Conservation (phyloP, 2,797 vertebrate species). For the Coccyzus lansbergi region DNA sequence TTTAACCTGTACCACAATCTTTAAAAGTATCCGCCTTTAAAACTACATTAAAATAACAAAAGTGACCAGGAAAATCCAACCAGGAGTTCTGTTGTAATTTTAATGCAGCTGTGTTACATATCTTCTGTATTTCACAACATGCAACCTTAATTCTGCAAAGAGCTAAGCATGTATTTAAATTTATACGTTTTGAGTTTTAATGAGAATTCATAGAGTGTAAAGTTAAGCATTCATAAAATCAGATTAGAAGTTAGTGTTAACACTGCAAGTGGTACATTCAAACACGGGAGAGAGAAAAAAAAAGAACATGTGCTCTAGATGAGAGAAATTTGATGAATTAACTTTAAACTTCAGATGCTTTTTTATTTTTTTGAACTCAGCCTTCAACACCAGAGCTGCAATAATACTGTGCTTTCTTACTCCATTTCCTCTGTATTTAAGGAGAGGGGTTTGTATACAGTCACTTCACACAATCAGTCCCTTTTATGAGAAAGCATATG, state of each 20-base stretch:
- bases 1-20: not conserved
- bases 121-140: conserved; percentile 53
- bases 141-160: conserved; percentile 56
- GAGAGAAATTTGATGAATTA: conserved; percentile 45
- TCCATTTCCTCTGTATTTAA: not conserved
- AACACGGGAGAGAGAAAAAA: conserved; percentile 7
- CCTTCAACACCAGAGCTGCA: not conserved
- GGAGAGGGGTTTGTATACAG: not conserved
- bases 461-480: not conserved
- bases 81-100: conserved; percentile 52
- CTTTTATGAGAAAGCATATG: not conserved
- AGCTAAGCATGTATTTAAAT: conserved; percentile 63
- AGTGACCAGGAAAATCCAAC: conserved; percentile 56
- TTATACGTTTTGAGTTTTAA: conserved; percentile 64
- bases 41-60: conserved; percentile 53
- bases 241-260: conserved; percentile 54
- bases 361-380: not conserved
- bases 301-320: not conserved
- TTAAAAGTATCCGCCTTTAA: not conserved
- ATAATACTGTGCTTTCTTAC: not conserved
- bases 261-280: conserved; percentile 34
- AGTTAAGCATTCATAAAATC: conserved; percentile 56
- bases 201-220: conserved; percentile 57
- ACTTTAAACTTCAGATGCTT: conserved; percentile 4
- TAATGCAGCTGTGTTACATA: conserved; percentile 49